Conservation (phyloP, 2,888 invertebrate species). For the Hymenopus coronatus region DNA sequence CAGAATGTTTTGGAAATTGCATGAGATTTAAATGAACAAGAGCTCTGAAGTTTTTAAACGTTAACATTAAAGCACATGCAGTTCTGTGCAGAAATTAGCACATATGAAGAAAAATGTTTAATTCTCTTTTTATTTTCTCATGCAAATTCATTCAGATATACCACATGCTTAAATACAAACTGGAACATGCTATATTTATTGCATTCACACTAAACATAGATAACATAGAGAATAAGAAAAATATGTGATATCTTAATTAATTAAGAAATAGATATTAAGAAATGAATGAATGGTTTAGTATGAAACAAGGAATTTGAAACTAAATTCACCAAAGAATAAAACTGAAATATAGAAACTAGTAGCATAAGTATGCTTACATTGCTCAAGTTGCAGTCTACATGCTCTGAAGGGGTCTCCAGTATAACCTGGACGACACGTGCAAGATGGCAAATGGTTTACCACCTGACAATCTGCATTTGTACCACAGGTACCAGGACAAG, state of each 20-base stretch:
- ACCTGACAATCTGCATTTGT: constrained; percentile 48
- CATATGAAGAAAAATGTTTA: background rate
- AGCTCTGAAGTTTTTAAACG: background rate
- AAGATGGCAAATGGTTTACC: constrained; percentile 45
- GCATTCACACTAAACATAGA: background rate
- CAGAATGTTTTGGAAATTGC: background rate
- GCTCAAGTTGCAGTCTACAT: constrained; percentile 19
- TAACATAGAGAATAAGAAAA: background rate
- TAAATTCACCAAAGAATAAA: background rate
- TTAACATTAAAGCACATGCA: background rate
- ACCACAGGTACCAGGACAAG: constrained; percentile 57
- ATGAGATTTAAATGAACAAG: background rate
- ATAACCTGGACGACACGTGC: constrained; percentile 61
- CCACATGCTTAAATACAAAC: background rate
- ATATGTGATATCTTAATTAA: background rate
- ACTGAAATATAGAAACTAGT: background rate
- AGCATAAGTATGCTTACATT: constrained; percentile 13
- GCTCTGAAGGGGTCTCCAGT: constrained; percentile 70
- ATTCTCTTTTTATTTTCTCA: background rate
- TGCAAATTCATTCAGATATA: background rate
- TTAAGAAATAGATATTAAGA: background rate
- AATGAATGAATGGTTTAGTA: background rate
- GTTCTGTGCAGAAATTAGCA: background rate
- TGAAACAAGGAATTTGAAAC: background rate
- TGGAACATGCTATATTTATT: background rate